phyloP scores from a whole-genome alignment of 2,888 invertebrate species.

The Agapostemon virescens region DNA sequence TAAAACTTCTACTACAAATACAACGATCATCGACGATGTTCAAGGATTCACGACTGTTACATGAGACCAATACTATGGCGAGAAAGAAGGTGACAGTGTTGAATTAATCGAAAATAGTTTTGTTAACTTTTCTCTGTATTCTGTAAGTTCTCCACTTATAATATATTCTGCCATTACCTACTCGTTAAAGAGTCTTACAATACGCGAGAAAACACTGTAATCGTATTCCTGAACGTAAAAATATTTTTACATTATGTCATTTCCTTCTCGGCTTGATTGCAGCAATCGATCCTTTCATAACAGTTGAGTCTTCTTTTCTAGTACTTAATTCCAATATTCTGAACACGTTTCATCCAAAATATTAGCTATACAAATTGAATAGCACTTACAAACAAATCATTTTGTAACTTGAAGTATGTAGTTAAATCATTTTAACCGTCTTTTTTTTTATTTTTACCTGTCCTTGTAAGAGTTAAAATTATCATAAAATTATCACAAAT shows the following conservation, averaged over 20 bases:
- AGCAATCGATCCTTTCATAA: background rate
- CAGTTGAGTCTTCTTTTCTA: background rate
- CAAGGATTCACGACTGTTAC: background rate
- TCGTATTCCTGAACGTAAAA: constrained; percentile 54
- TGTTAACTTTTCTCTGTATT: no score
- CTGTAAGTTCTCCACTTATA: no score
- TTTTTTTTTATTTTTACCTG: no score
- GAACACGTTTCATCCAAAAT: background rate
- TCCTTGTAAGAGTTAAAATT: no score
- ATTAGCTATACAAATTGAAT: background rate
- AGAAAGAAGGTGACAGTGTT: background rate
- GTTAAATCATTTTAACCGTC: background rate
- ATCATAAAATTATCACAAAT: no score
- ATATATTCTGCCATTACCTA: no score
- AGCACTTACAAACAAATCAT: background rate
- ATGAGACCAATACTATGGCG: background rate
- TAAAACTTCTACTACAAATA: no score
- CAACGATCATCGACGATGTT: constrained; percentile 1
- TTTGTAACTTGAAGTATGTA: no score
- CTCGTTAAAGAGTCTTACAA: no score
- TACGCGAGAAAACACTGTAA: background rate
- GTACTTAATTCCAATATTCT: background rate
- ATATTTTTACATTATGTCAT: constrained; percentile 25
- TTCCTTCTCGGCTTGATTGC: constrained; percentile 3
- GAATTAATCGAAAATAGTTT: no score